Base-by-base conservation (phyloP, 1,140 invertebrate genomes). In the Habropoda laboriosa region DNA sequence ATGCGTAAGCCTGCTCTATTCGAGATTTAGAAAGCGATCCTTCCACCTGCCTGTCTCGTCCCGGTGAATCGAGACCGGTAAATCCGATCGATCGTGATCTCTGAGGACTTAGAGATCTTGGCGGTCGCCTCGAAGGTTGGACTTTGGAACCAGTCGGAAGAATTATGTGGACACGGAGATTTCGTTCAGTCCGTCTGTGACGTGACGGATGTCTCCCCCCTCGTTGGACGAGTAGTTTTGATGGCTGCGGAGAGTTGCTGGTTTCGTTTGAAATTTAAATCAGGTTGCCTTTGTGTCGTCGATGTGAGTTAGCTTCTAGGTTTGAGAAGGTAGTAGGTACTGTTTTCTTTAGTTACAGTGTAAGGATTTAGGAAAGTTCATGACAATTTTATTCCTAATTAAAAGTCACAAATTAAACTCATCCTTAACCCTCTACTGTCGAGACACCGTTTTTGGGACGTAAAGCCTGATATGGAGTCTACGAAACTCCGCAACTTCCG, bases 1-100 rank as follows among this genome's bases (percentile, higher is more conserved):
- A 4, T 30, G 21, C 21, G 45, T 45, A 71, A 47, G 53, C 75
- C 32, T 40, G 27, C 55, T 49, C 66, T 71, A 60, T 58, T 49
- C 66, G 42, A 49, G 75, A 77, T 77, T 77, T 42, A 60, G 66
- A 77, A 71, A 77, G 47, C 75, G 75, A 77, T 77, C 75, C 32
- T 53, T 66, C 53, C 51, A 47, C 32, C 66, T 57, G 42, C 27
- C 42, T 27, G 35, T 13, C 40, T 30, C 32, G 18, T 60, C 32
- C 30, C 2, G 13, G 42, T 13, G 32, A 64, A 40, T 64, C 71
- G 64, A 38, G 35, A 58, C 18, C 63, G n/a, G 64, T 60, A 77
- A 77, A 77, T 77, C 75, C 66, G 55, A 77, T 70, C 75, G 75
- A 77, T 57, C 74, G 64, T 21, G 30, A 70, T 77, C 67, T 35